Conservation (phyloP, 1,140 invertebrate genomes). For the Ctenoplectra terminalis region DNA sequence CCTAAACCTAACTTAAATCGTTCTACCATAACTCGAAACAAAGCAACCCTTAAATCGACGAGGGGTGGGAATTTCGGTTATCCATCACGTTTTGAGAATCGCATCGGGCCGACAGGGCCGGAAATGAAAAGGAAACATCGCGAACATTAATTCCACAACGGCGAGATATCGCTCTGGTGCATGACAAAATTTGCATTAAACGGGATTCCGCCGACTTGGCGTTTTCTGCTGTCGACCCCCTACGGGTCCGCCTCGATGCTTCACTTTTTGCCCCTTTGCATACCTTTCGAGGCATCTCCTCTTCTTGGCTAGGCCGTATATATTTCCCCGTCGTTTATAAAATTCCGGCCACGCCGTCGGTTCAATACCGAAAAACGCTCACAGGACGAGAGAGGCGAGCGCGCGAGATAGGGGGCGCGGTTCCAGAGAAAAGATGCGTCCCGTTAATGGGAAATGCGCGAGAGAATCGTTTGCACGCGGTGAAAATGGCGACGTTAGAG, state of each 20-base stretch:
- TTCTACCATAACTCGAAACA: not conserved
- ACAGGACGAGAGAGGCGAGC: not conserved
- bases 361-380: constrained; percentile 35
- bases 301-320: not conserved
- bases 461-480: not conserved
- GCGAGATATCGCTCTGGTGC: constrained; percentile 47
- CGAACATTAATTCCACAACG: constrained; percentile 64
- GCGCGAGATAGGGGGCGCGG: too few species aligned
- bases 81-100: constrained; percentile 54
- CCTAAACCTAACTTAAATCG: too few species aligned
- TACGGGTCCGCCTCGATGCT: constrained; percentile 29
- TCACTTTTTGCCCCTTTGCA: constrained; percentile 44
- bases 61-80: constrained; percentile 11
- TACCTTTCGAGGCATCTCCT: constrained; percentile 26
- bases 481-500: not conserved
- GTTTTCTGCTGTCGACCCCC: constrained; percentile 10
- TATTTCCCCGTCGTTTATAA: constrained; percentile 46
- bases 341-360: constrained; percentile 34
- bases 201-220: constrained; percentile 45
- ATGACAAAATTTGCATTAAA: constrained; percentile 64
- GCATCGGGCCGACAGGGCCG: constrained; percentile 6
- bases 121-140: constrained; percentile 68
- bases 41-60: not conserved
- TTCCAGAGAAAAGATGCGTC: not conserved
- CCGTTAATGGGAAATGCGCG: not conserved